Base-by-base conservation (phyloP, 2,888 invertebrate species). In the Agrochola lychnidis region DNA sequence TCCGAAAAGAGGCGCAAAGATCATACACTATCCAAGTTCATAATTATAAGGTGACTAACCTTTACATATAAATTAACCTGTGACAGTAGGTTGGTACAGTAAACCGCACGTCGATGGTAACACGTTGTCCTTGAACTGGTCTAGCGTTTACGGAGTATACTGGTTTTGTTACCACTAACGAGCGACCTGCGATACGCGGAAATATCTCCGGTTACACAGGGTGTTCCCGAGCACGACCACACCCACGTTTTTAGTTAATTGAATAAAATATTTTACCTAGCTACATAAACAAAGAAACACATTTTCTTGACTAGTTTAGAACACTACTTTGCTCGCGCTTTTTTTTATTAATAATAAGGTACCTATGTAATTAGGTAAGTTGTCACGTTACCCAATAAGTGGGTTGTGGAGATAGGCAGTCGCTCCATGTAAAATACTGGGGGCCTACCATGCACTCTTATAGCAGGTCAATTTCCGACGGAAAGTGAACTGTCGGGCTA, bases 171-270 rank as follows among this genome's bases (percentile, higher is more conserved):
- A n/a, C 51, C n/a, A 53, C 16, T 6, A 3, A 22, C 22, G 4
- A 1, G 30, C 14, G 5, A 9, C 30, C 30, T 42, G 30, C 12
- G 14, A 48, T 53, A 78, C 36, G 25, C 59, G 53, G 79, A 53
- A 78, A 66, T 59, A 25, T 53, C 36, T 66, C 51, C 30, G 14
- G 22, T 51, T 72, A 53, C 25, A 51, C 14, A 19, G 25, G 74
- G 67, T n/a, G 62, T 74, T 30, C 25, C 62, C 36, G 16, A 22
- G 36, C 42, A 56, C 45, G 59, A 57, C 81, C 69, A 56, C 45
- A 30, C 76, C 81, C 36, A 76, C 64, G 66, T 81, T 76, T 70
- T 70, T 66, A 80, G 48, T 67, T 69, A 81, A 82, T 81, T 81
- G 42, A 78, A 71, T 78, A 36, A 70, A 57, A 64, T 42, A 25